Percentiles rank a stretch among this genome's conserved stretches.
These are phyloP conservation scores for Drosophila setosimentum DNA, from an alignment of 2,888 invertebrate genomes.

Conservation along the genomic window DNA sequence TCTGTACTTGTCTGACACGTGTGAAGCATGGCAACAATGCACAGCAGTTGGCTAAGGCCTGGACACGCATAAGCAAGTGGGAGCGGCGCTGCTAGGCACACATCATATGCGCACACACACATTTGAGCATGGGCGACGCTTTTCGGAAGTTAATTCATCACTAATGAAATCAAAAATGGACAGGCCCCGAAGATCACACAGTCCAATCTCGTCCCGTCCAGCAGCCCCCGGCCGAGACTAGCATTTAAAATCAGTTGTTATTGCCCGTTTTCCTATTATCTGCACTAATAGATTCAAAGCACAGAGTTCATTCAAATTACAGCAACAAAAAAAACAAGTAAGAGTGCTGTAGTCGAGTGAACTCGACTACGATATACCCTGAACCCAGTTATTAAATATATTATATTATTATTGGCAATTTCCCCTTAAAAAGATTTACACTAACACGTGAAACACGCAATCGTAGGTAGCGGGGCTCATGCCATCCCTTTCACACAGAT, in stretches of 20 bases:
- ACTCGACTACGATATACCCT: too few relatives aligned
- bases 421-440: too few relatives aligned
- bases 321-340: conserved; percentile 19
- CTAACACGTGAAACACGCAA: too few relatives aligned
- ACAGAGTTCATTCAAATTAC: conserved; percentile 28
- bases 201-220: not conserved
- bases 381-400: too few relatives aligned
- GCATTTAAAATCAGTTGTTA: conserved; percentile 48
- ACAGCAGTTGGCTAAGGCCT: conserved; percentile 14
- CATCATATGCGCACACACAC: conserved; percentile 8
- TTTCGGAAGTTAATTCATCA: conserved; percentile 70
- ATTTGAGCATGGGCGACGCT: conserved; percentile 15
- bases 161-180: conserved; percentile 87
- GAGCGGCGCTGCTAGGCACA: not conserved
- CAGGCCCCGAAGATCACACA: conserved; percentile 12
- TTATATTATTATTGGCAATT: too few relatives aligned
- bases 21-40: conserved; percentile 63
- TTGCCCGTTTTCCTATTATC: not conserved
- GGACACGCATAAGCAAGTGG: conserved; percentile 62
- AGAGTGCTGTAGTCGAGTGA: too few relatives aligned
- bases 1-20: conserved; percentile 49
- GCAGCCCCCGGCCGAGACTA: conserved; percentile 18
- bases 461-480: too few relatives aligned
- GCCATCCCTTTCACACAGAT: too few relatives aligned
- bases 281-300: conserved; percentile 8